Percentiles rank a stretch among this genome's conserved stretches.
phyloP scores from a whole-genome alignment of 1,140 invertebrate species.

The Scaptomyza montana region DNA sequence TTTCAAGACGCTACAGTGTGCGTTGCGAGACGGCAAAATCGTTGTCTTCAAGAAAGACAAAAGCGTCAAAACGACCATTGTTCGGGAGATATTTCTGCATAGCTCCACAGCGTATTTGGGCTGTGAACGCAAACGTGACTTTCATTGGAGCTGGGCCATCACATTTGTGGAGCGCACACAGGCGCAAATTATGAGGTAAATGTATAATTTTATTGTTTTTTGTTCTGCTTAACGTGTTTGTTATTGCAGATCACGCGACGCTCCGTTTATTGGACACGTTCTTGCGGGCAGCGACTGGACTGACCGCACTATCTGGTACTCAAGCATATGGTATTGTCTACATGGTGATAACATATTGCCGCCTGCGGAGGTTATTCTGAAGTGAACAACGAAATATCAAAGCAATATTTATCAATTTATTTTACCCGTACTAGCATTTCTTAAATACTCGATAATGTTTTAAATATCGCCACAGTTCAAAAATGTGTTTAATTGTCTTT shows the following conservation, averaged over 20 bases:
- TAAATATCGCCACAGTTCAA: too few relatives aligned
- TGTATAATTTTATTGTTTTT: not conserved
- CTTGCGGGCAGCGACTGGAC: conserved; percentile 89
- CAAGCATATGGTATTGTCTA: conserved; percentile 89
- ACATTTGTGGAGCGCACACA: conserved; percentile 89
- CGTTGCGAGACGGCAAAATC: conserved; percentile 91
- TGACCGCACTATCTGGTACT: conserved; percentile 90
- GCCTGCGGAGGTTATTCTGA: conserved; percentile 85
- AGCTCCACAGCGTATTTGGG: conserved; percentile 87
- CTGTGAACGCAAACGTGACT: conserved; percentile 90
- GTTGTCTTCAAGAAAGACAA: conserved; percentile 88
- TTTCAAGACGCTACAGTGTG: conserved; percentile 91
- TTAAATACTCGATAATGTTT: too few relatives aligned
- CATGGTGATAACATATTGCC: conserved; percentile 85
- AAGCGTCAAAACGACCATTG: conserved; percentile 74
- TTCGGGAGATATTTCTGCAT: conserved; percentile 78
- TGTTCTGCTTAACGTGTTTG: too few relatives aligned
- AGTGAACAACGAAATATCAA: conserved; percentile 48
- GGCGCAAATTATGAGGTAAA: conserved; percentile 87
- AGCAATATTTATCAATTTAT: not conserved
- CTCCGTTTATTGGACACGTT: conserved; percentile 91
- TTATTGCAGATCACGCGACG: conserved; percentile 88
- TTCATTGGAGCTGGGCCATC: conserved; percentile 91
- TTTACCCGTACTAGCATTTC: conserved; percentile 16
- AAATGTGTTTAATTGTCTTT: too few relatives aligned